phyloP scores from a whole-genome alignment of 2,113 vertebrate genomes.

The Strigops habroptila region DNA sequence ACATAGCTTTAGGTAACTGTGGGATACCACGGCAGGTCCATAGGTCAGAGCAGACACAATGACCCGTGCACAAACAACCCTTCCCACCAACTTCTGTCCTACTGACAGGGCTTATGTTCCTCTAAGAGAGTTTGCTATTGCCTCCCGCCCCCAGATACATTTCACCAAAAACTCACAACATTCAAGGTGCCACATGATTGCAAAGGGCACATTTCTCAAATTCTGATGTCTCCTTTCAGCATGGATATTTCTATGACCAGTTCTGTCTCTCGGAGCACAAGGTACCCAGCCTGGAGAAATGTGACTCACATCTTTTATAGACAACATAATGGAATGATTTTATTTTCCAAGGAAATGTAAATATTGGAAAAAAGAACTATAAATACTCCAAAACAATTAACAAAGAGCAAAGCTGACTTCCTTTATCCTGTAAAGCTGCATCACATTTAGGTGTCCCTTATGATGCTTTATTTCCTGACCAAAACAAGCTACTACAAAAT shows the following conservation, averaged over 20 bases:
- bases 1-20: not conserved
- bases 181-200: not conserved
- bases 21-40: not conserved
- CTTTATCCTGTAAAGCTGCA: slow-evolving; percentile 1
- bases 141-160: not conserved
- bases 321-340: not conserved
- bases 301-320: not conserved
- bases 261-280: not conserved
- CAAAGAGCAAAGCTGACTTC: not conserved
- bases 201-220: not conserved
- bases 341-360: not conserved
- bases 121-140: not conserved
- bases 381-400: not conserved
- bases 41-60: not conserved
- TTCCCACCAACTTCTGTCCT: not conserved
- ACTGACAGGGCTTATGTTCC: not conserved
- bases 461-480: slow-evolving; percentile 45
- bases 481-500: slow-evolving; percentile 31
- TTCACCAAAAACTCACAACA: not conserved
- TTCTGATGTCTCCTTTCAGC: not conserved
- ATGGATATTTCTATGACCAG: not conserved
- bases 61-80: not conserved
- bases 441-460: slow-evolving; percentile 5
- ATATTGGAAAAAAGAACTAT: not conserved
- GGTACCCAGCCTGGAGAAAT: not conserved